A percentile compares a stretch with the other conserved stretches of the same genome.
Evolutionary conservation across 2,797 vertebrate genomes (phyloP).

Genomic region (Sparus aurata): DNA sequence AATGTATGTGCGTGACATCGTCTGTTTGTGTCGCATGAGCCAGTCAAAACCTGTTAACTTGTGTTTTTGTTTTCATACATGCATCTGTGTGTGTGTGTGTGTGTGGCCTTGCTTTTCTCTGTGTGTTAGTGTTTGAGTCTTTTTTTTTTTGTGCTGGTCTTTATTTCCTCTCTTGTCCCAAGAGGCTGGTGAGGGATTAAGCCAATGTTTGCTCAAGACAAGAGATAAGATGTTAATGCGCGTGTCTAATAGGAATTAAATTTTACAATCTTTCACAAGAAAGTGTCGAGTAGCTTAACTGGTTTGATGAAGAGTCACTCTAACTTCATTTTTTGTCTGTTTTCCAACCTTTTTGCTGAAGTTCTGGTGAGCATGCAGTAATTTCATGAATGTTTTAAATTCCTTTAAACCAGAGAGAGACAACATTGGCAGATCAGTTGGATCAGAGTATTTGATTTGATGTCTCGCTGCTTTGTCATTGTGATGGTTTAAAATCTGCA

Average conservation of each 20-base stretch:
- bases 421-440: too few species aligned
- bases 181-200: constrained; percentile 31
- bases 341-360: neutral
- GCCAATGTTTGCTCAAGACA: constrained; percentile 33
- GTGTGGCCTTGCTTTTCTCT: neutral
- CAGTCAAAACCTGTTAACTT: constrained; percentile 7
- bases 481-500: too few species aligned
- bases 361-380: neutral
- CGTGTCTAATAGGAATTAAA: constrained; percentile 29
- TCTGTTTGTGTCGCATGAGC: constrained; percentile 18
- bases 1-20: constrained; percentile 6
- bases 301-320: constrained; percentile 12
- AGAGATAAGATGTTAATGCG: constrained; percentile 24
- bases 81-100: neutral
- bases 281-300: constrained; percentile 6
- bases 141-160: constrained; percentile 5
- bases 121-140: constrained; percentile 11
- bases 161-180: constrained; percentile 26
- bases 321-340: neutral
- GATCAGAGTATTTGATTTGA: too few species aligned
- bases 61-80: neutral
- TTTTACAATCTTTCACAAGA: constrained; percentile 21
- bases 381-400: neutral
- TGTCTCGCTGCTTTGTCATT: too few species aligned
- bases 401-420: too few species aligned